Evolutionary conservation across 2,888 invertebrate species (phyloP), one percentile per base, ranked within the genome.

Genomic region (Amphipyra tragopoginis): DNA sequence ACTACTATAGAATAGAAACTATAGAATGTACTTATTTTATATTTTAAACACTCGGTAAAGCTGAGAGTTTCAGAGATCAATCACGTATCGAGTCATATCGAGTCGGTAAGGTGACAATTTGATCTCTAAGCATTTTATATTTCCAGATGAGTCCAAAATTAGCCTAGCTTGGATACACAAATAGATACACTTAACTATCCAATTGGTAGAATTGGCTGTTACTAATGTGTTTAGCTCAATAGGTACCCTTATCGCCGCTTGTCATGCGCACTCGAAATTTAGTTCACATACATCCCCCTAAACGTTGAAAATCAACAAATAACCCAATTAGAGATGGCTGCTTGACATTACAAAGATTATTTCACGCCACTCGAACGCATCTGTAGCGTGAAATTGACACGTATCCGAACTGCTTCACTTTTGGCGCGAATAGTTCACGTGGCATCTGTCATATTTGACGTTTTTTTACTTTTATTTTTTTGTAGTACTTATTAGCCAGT

Each of bases 371-470:
- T 88, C 75, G 49, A 82, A 71, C 67, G 77, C 90, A 90, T 89
- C 89, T 90, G 89, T 84, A 77, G 84, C 89, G 86, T 90, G 86
- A 90, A 90, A 90, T 91, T 69, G 67, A 66, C 77, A 51, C 64
- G 75, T 77, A 76, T 78, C 75, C 68, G 72, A 83, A 79, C 77
- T 66, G 65, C 67, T 75, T 65, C 21, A 44, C 45, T 62, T 66
- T 75, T 65, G 76, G 77, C 79, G 82, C 74, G 73, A 78, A 78
- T 75, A 65, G 43, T 59, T 49, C 59, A 61, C 52, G 53, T 77
- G 78, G 79, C 84, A 84, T 75, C 80, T 83, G 81, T 68, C 72
- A 59, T n/a, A 5, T 49, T 15, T 63, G n/a, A 13, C 0, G 1
- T 8, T 38, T 38, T 38, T 29, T 49, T 40, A 15, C 38, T 7